phyloP scores from a whole-genome alignment of 2,113 vertebrate genomes.

The Lamprologus callipterus region DNA sequence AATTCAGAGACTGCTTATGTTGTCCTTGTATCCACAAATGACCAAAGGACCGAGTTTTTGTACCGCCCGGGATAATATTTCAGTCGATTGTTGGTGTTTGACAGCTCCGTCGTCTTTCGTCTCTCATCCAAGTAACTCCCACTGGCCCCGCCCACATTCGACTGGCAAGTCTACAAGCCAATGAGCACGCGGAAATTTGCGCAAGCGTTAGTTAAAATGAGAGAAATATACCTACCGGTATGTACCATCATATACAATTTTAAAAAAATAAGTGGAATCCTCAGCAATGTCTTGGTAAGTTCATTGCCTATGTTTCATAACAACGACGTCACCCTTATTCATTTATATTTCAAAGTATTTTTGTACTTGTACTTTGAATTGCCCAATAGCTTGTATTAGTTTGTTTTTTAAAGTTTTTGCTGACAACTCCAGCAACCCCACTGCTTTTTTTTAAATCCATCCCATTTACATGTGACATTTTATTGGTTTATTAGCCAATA shows the following conservation, averaged over 20 bases:
- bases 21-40: background rate
- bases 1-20: background rate
- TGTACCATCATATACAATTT: background rate
- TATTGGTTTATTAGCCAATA: background rate
- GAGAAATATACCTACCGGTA: background rate
- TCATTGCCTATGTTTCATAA: background rate
- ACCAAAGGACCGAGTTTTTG: background rate
- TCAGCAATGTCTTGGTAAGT: background rate
- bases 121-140: background rate
- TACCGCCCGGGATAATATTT: slow-evolving; percentile 8
- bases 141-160: slow-evolving; percentile 15
- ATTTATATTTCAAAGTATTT: background rate
- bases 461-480: background rate
- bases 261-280: background rate
- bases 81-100: slow-evolving; percentile 49
- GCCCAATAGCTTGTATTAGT: background rate
- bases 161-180: slow-evolving; percentile 8
- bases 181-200: background rate
- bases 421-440: background rate
- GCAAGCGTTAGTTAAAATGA: background rate
- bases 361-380: background rate
- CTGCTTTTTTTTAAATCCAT: background rate
- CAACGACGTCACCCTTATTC: background rate
- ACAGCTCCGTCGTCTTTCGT: slow-evolving; percentile 44
- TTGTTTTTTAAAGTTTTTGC: background rate